Evolutionary conservation across 2,888 invertebrate genomes (phyloP).

Genomic region (Seladonia tumulorum): DNA sequence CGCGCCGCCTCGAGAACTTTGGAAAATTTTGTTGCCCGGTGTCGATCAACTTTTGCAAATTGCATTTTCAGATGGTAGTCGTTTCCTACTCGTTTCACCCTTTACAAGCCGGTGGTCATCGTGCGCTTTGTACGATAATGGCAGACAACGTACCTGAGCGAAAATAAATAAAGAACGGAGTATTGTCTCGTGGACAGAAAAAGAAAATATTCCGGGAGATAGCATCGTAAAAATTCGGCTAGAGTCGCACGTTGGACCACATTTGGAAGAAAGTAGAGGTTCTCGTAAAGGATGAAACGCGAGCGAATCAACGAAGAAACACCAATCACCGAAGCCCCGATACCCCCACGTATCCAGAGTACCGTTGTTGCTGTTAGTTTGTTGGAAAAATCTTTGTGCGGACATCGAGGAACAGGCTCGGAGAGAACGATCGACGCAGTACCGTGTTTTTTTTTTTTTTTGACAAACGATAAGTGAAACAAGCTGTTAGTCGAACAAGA

Average conservation of each 20-base stretch:
- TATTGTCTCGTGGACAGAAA: no score
- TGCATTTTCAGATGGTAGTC: not conserved
- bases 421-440: slow-evolving; percentile 61
- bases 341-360: not conserved
- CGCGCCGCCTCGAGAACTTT: not conserved
- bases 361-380: not conserved
- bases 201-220: no score
- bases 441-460: slow-evolving; percentile 73
- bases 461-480: slow-evolving; percentile 75
- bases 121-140: not conserved
- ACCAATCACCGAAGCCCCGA: not conserved
- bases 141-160: no score
- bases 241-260: not conserved
- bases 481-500: slow-evolving; percentile 76
- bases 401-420: not conserved
- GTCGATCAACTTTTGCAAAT: no score
- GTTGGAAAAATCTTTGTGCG: not conserved
- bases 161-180: no score
- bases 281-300: not conserved
- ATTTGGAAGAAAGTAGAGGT: not conserved
- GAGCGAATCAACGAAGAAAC: not conserved
- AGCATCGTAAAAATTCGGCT: not conserved
- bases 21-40: not conserved
- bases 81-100: not conserved
- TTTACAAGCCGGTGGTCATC: not conserved